Percentiles rank a stretch among this genome's conserved stretches.
phyloP scores from a whole-genome alignment of 2,888 invertebrate species.

The Octonoba sinensis region DNA sequence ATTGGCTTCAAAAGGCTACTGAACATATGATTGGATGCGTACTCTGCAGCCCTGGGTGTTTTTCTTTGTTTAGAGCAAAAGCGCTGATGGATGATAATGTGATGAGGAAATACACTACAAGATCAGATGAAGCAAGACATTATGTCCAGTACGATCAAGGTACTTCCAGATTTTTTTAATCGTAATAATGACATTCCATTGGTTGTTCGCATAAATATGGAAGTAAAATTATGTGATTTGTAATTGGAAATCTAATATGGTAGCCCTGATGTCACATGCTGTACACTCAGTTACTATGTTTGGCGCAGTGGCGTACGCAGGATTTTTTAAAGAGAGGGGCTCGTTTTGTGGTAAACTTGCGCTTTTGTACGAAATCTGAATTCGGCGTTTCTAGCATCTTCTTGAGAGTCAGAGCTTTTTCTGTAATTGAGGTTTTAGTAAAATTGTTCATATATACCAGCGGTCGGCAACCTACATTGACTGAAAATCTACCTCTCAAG shows the following conservation, averaged over 20 bases:
- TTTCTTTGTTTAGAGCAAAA: conserved; percentile 88
- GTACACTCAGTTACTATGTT: no score
- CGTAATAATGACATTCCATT: not conserved
- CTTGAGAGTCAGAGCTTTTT: no score
- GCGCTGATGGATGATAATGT: conserved; percentile 92
- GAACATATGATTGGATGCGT: conserved; percentile 92
- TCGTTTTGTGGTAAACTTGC: no score
- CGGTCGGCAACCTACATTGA: no score
- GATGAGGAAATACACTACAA: conserved; percentile 87
- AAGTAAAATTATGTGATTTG: not conserved
- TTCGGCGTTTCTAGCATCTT: no score
- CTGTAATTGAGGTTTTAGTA: no score
- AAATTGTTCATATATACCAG: no score
- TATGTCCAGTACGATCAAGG: conserved; percentile 75
- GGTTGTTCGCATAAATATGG: not conserved
- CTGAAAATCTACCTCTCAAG: no score
- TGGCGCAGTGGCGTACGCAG: no score
- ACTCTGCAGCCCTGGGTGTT: conserved; percentile 91
- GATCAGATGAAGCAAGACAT: conserved; percentile 74
- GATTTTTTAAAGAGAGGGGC: no score
- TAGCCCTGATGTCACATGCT: conserved; percentile 72
- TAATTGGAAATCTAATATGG: not conserved
- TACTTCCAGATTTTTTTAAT: not conserved
- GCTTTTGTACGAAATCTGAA: no score
- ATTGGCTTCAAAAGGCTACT: conserved; percentile 93